Percentiles rank a stretch among this genome's conserved stretches.
Conservation (phyloP, 2,888 invertebrate species). For the Homarus gammarus region DNA sequence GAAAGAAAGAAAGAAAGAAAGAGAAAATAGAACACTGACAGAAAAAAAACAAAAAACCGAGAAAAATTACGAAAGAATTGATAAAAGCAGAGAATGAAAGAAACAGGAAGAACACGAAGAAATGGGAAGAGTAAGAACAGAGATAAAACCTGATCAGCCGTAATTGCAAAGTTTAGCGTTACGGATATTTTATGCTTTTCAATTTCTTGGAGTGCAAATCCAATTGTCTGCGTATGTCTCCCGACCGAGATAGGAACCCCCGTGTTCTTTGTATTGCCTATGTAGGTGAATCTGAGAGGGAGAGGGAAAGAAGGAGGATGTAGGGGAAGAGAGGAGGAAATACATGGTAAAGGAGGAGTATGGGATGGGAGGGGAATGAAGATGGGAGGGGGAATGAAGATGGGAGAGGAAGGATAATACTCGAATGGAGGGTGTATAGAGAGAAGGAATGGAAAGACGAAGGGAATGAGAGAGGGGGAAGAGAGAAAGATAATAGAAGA, state of each 20-base stretch:
- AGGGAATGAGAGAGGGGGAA: neutral
- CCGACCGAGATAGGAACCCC: neutral
- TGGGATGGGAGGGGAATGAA: too few species aligned
- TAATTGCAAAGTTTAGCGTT: conserved; percentile 2
- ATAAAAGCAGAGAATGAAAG: neutral
- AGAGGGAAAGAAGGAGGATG: neutral
- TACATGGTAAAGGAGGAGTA: too few species aligned
- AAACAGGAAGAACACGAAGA: neutral
- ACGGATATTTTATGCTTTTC: neutral
- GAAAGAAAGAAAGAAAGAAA: too few species aligned
- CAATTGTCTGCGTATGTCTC: neutral
- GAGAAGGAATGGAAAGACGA: too few species aligned
- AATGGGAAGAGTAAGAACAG: neutral
- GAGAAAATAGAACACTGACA: too few species aligned
- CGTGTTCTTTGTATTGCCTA: too few species aligned
- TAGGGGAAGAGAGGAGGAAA: neutral
- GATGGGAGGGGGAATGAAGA: too few species aligned
- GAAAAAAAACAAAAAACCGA: too few species aligned
- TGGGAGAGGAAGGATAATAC: too few species aligned
- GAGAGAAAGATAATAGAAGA: neutral
- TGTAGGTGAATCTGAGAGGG: too few species aligned
- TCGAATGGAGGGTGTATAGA: too few species aligned
- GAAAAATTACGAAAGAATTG: neutral
- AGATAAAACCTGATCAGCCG: neutral
- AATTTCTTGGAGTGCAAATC: neutral